Percentiles rank a stretch among this genome's conserved stretches.
Conservation (phyloP, 2,888 invertebrate species). For the Allygus modestus region DNA sequence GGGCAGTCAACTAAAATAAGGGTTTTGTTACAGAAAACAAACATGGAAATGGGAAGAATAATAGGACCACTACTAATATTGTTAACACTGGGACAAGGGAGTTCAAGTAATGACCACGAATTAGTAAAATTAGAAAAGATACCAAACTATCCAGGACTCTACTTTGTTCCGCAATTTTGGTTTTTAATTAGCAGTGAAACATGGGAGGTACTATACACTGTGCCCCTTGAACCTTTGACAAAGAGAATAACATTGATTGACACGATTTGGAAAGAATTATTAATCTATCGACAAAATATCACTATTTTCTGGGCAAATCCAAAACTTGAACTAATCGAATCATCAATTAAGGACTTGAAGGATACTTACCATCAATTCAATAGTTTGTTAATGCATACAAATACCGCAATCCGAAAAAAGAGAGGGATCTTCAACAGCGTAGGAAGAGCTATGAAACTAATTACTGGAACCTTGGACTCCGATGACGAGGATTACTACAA, state of each 20-base stretch:
- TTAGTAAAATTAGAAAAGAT: background rate
- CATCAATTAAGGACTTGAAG: background rate
- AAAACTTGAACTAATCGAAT: constrained; percentile 14
- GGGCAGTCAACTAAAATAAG: constrained; percentile 16
- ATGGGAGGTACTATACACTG: constrained; percentile 30
- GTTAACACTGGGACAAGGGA: no score
- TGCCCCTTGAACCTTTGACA: constrained; percentile 23
- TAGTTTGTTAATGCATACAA: background rate
- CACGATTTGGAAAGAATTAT: constrained; percentile 5
- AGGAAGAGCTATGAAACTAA: constrained; percentile 11
- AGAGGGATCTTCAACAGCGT: constrained; percentile 8
- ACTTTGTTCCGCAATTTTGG: constrained; percentile 36
- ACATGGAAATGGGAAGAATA: no score
- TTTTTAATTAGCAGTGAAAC: constrained; percentile 7
- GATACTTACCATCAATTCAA: background rate
- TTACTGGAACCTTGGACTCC: constrained; percentile 24
- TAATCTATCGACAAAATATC: background rate
- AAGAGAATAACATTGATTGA: background rate
- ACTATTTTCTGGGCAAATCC: background rate
- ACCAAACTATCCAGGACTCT: constrained; percentile 29
- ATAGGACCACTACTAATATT: no score
- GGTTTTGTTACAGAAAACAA: background rate
- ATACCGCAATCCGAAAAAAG: background rate
- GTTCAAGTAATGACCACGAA: background rate
- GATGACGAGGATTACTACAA: constrained; percentile 28